Evolutionary conservation across 2,888 invertebrate species (phyloP), one percentile per base, ranked within the genome.

Genomic region (Spicauda simplicius): DNA sequence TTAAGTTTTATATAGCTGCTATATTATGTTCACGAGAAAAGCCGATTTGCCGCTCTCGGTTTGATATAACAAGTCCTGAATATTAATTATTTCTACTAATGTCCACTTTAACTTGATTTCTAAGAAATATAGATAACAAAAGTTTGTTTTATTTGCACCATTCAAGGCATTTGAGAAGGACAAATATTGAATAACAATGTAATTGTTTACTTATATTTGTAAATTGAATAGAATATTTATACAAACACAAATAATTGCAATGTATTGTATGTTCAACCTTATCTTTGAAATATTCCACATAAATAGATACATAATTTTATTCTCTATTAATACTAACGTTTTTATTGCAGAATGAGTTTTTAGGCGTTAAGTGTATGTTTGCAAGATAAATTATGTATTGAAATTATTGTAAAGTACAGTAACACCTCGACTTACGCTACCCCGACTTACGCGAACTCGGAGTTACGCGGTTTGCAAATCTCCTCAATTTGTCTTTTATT

Each of bases 1-100:
- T 69, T 56, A 54, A 69, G 53, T 69, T 71, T 67, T 69, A 53
- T 59, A 63, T 63, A 53, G 60, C 58, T 69, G 66, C 63, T 60
- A 58, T 58, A 73, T 67, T 71, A 74, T 41, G 58, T 57, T 12
- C 52, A 20, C 7, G 18, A 20, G 20, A 64, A 52, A 58, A 14
- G 20, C 14, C 25, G n/a, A 14, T 50, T 50, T 48, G 25, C 16
- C n/a, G 14, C 19, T 8, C 41, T 58, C 14, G 45, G 45, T 16
- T 19, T 14, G 14, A n/a, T 25, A 25, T 25, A 2, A 25, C 25
- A 25, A 25, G 5, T 25, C 25, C 25, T 25, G 25, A 25, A 33
- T 33, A 8, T 33, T 33, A 33, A 20, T 45, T 25, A 20, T 25
- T 45, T 12, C 1, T 2, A 41, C 14, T 41, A 41, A 14, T 5